A percentile compares a stretch with the other conserved stretches of the same genome.
Evolutionary conservation across 2,888 invertebrate species (phyloP).

Genomic region (Bruchidius siliquastri): DNA sequence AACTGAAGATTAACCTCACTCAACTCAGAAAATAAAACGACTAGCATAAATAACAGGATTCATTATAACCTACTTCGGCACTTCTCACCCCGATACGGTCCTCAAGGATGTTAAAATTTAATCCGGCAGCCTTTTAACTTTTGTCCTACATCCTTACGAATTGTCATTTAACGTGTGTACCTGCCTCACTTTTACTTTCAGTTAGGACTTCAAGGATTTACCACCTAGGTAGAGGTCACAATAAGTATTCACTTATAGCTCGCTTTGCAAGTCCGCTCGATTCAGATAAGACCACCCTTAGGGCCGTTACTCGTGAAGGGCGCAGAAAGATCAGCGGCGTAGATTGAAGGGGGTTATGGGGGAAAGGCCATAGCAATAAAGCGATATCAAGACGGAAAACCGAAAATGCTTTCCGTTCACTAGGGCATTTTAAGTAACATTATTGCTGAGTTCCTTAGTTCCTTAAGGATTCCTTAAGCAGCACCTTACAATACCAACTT

Average conservation of each 20-base stretch:
- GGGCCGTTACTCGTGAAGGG: background rate
- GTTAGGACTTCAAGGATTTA: background rate
- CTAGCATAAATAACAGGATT: background rate
- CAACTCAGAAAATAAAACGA: background rate
- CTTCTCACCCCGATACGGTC: background rate
- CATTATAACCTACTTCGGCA: background rate
- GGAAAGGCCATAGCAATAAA: background rate
- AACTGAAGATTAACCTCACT: no score
- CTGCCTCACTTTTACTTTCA: background rate
- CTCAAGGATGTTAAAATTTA: background rate
- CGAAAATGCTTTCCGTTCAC: no score
- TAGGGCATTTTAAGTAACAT: no score
- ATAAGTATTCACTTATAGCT: background rate
- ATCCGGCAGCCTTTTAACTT: background rate
- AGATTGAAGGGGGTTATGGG: background rate
- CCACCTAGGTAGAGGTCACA: background rate
- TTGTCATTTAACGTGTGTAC: background rate
- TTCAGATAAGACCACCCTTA: background rate
- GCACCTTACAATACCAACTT: no score
- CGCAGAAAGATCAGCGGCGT: background rate
- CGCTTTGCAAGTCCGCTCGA: background rate
- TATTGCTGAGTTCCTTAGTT: no score
- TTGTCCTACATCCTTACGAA: background rate
- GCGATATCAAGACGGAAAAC: no score
- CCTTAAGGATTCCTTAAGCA: no score